These are phyloP conservation scores for Acheta domesticus DNA, from an alignment of 2,888 invertebrate species.

Conservation along the genomic window DNA sequence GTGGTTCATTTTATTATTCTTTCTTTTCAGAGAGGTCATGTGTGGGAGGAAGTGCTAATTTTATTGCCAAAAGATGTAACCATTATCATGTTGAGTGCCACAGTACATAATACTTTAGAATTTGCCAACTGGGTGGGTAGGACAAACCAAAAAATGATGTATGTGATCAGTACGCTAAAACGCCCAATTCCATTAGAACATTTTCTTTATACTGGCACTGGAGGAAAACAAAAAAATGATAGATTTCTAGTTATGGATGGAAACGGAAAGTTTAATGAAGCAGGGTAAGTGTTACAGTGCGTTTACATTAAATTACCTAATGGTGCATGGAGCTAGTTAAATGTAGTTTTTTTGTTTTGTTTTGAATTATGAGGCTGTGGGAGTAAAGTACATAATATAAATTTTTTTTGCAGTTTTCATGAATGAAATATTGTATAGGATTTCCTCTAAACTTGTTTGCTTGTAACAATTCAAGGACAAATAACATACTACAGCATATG, in stretches of 20 bases:
- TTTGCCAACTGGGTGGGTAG: conserved; percentile 93
- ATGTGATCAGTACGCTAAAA: conserved; percentile 88
- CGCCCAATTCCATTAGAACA: conserved; percentile 95
- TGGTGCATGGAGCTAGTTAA: too few species aligned
- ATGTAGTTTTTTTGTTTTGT: too few species aligned
- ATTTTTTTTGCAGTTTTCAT: too few species aligned
- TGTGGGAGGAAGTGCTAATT: conserved; percentile 99
- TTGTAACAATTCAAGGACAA: too few species aligned
- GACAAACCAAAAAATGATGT: conserved; percentile 79
- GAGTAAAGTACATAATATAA: too few species aligned
- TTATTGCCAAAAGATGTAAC: conserved; percentile 90
- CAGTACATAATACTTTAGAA: conserved; percentile 94
- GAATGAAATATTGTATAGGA: too few species aligned
- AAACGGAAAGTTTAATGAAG: conserved; percentile 65
- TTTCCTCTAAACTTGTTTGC: too few species aligned
- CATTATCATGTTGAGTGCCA: conserved; percentile 96
- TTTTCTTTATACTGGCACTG: conserved; percentile 79
- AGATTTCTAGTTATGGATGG: conserved; percentile 76
- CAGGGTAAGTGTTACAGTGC: conserved; percentile 55
- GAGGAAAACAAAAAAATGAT: conserved; percentile 63
- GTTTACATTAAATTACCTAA: background rate
- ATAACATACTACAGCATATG: too few species aligned
- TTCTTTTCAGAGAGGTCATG: conserved; percentile 77
- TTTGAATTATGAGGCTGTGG: too few species aligned
- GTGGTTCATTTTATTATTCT: background rate